Conservation (phyloP, 2,797 vertebrate species). For the Mastacembelus armatus region DNA sequence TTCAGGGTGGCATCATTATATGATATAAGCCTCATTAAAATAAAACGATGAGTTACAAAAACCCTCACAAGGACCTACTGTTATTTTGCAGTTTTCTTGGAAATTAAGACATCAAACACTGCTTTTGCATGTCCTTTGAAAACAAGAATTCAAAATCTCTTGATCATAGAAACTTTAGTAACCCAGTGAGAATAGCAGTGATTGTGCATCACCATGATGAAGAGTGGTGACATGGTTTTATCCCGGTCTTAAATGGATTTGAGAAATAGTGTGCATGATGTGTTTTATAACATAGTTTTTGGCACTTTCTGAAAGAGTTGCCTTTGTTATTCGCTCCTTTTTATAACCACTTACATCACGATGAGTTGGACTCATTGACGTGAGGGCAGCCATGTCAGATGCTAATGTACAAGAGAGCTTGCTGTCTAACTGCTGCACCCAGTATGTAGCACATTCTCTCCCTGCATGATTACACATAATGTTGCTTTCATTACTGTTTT, state of each 20-base stretch:
- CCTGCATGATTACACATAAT: conserved; percentile 70
- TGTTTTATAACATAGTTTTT: not conserved
- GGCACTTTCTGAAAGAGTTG: conserved; percentile 11
- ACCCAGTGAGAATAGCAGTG: not conserved
- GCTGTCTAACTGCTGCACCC: conserved; percentile 39
- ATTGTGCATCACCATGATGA: not conserved
- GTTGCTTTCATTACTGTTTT: conserved; percentile 63
- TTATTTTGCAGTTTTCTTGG: conserved; percentile 53
- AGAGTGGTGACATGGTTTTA: not conserved
- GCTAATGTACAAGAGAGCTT: conserved; percentile 54
- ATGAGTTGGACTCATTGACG: conserved; percentile 28
- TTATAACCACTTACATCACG: conserved; percentile 39
- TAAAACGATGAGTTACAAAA: conserved; percentile 78
- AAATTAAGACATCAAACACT: conserved; percentile 57
- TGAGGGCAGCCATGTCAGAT: conserved; percentile 50
- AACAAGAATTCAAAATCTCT: conserved; percentile 9
- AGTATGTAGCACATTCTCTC: conserved; percentile 55
- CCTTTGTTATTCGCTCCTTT: conserved; percentile 22
- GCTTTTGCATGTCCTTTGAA: conserved; percentile 9
- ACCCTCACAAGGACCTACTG: conserved; percentile 59
- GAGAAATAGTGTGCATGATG: not conserved
- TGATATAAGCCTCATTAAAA: conserved; percentile 81
- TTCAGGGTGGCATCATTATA: conserved; percentile 77
- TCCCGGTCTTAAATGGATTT: conserved; percentile 10
- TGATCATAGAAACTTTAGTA: not conserved